These are phyloP conservation scores for Anastrepha ludens DNA, from an alignment of 1,140 invertebrate genomes.

Conservation along the genomic window DNA sequence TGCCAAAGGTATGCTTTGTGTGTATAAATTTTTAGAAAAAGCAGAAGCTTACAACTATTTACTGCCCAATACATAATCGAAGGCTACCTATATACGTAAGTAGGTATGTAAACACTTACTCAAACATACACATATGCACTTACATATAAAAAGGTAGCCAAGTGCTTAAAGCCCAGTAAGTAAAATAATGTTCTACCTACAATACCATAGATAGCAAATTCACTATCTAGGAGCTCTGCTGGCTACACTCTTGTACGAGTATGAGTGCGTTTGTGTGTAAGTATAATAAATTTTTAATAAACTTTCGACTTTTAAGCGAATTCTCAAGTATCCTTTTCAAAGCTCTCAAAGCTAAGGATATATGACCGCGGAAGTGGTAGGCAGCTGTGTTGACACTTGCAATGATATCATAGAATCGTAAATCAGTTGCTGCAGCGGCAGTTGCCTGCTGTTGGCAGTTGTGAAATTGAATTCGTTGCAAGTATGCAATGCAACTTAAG, in stretches of 20 bases:
- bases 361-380: conserved; percentile 48
- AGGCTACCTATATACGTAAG: background rate
- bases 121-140: background rate
- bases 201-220: background rate
- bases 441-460: conserved; percentile 38
- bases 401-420: conserved; percentile 52
- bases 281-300: conserved; percentile 48
- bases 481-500: conserved; percentile 46
- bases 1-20: background rate
- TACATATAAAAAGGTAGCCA: background rate
- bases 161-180: conserved; percentile 1
- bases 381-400: conserved; percentile 50
- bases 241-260: background rate
- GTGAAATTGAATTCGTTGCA: conserved; percentile 48
- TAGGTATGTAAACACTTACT: background rate
- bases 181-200: background rate
- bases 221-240: background rate
- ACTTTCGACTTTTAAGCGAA: background rate
- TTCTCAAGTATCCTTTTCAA: conserved; percentile 22
- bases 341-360: conserved; percentile 31
- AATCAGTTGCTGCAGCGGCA: conserved; percentile 34
- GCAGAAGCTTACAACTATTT: background rate
- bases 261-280: background rate
- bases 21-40: background rate
- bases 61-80: conserved; percentile 6